phyloP scores from a whole-genome alignment of 2,888 invertebrate species.

The Alitta virens region DNA sequence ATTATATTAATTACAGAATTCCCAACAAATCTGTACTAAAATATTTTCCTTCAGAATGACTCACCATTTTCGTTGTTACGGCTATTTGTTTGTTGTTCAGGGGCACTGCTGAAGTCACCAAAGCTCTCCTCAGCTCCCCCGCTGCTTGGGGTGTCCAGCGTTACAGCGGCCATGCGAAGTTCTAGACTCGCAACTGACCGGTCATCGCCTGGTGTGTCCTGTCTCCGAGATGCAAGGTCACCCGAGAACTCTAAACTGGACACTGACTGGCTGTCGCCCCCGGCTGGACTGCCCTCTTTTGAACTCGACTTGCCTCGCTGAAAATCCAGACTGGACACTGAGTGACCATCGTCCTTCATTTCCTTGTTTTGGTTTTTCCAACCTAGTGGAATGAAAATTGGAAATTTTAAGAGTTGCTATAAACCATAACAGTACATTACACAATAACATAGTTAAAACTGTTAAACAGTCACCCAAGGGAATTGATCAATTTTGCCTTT shows the following conservation, averaged over 20 bases:
- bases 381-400: too few relatives aligned
- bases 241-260: slow-evolving; percentile 46
- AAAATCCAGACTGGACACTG: slow-evolving; percentile 51
- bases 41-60: too few relatives aligned
- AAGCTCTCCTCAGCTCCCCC: slow-evolving; percentile 1
- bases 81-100: background rate
- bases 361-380: slow-evolving; percentile 16
- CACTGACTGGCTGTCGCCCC: slow-evolving; percentile 47
- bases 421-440: too few relatives aligned
- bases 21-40: too few relatives aligned
- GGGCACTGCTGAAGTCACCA: slow-evolving; percentile 16
- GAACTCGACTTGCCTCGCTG: slow-evolving; percentile 5
- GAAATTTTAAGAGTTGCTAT: too few relatives aligned
- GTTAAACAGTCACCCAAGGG: too few relatives aligned
- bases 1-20: too few relatives aligned
- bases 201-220: slow-evolving; percentile 37
- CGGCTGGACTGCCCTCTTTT: slow-evolving; percentile 23
- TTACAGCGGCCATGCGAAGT: slow-evolving; percentile 24
- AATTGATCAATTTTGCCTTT: too few relatives aligned
- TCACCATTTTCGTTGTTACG: too few relatives aligned
- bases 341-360: slow-evolving; percentile 40
- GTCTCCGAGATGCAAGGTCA: background rate
- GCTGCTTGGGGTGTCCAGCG: background rate
- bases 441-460: too few relatives aligned
- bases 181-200: slow-evolving; percentile 49